Evolutionary conservation across 1,140 invertebrate species (phyloP).

Genomic region (Drosophila cardini): DNA sequence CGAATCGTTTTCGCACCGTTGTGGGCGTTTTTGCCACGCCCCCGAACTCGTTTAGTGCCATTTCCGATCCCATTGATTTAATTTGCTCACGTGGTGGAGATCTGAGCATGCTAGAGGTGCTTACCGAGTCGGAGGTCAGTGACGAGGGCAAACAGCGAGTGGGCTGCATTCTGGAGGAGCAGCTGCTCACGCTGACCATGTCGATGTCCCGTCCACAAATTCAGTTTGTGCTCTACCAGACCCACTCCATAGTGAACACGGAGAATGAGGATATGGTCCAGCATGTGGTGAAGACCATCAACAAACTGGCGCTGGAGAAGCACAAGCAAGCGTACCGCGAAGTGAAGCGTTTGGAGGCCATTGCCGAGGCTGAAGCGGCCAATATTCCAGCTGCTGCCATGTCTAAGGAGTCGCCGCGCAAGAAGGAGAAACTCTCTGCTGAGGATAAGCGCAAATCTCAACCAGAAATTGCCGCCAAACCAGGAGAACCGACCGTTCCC

Average conservation of each 20-base stretch:
- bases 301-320: conserved; percentile 87
- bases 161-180: conserved; percentile 88
- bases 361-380: conserved; percentile 75
- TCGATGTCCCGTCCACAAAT: conserved; percentile 90
- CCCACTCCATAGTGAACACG: conserved; percentile 88
- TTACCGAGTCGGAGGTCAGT: conserved; percentile 88
- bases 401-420: conserved; percentile 68
- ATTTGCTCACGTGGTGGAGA: conserved; percentile 89
- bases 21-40: conserved; percentile 90
- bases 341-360: conserved; percentile 71
- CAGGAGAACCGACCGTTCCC: neutral
- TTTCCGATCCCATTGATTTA: conserved; percentile 90
- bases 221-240: conserved; percentile 89
- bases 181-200: conserved; percentile 88
- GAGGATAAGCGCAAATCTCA: conserved; percentile 57
- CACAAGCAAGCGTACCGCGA: conserved; percentile 85
- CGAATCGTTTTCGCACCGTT: conserved; percentile 87
- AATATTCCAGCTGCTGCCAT: conserved; percentile 80
- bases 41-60: conserved; percentile 90
- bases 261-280: conserved; percentile 89
- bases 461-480: conserved; percentile 41
- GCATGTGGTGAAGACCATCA: conserved; percentile 87
- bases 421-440: conserved; percentile 60
- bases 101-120: conserved; percentile 88
- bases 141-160: conserved; percentile 86